Evolutionary conservation across 2,113 vertebrate species (phyloP).

Genomic region (Lampris incognitus): DNA sequence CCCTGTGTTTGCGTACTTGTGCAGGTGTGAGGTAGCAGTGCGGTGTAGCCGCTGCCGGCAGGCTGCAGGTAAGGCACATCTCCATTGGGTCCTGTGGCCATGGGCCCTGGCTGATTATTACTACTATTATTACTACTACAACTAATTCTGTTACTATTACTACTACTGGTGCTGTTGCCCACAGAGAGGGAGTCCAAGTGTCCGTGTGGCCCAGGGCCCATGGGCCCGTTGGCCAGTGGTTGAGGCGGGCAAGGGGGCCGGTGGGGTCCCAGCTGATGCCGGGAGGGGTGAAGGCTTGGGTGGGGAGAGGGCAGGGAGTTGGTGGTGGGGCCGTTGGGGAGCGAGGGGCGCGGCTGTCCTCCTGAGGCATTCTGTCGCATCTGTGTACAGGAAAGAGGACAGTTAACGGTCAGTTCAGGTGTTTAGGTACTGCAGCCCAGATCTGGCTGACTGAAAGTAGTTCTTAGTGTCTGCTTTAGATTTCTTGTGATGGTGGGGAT

Average conservation of each 20-base stretch:
- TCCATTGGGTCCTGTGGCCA: slow-evolving; percentile 96
- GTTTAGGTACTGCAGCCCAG: too few relatives aligned
- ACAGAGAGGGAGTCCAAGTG: slow-evolving; percentile 85
- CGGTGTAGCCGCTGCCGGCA: slow-evolving; percentile 82
- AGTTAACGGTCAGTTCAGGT: background rate
- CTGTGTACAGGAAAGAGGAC: slow-evolving; percentile 68
- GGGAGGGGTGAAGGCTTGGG: slow-evolving; percentile 87
- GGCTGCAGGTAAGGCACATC: slow-evolving; percentile 99
- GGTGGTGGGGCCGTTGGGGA: slow-evolving; percentile 92
- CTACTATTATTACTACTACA: slow-evolving; percentile 77
- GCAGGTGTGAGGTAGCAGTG: slow-evolving; percentile 99
- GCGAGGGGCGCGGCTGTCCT: slow-evolving; percentile 92
- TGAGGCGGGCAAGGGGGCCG: slow-evolving; percentile 88
- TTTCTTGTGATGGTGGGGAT: background rate
- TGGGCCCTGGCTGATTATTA: slow-evolving; percentile 85
- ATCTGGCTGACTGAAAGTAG: too few relatives aligned
- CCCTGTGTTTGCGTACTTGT: slow-evolving; percentile 97
- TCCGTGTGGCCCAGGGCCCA: slow-evolving; percentile 91
- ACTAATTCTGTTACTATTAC: background rate
- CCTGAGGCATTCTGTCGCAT: slow-evolving; percentile 91
- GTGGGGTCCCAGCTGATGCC: slow-evolving; percentile 82
- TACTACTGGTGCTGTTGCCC: slow-evolving; percentile 82
- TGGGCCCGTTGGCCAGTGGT: slow-evolving; percentile 92
- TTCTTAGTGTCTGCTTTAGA: background rate
- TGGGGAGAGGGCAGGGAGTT: slow-evolving; percentile 90